Percentiles rank a stretch among this genome's conserved stretches.
Evolutionary conservation across 2,888 invertebrate species (phyloP).

Genomic region (Unio delphinus): DNA sequence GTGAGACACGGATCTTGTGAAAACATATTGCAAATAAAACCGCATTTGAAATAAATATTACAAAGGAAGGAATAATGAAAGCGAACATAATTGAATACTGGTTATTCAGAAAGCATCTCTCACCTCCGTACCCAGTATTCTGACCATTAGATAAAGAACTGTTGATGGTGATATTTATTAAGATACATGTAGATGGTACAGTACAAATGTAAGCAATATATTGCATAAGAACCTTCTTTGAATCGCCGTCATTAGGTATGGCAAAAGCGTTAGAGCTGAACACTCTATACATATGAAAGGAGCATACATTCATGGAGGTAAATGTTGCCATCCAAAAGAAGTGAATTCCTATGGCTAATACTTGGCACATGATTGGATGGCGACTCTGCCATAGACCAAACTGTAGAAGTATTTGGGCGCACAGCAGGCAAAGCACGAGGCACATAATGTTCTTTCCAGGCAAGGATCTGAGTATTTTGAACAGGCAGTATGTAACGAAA

Average conservation of each 20-base stretch:
- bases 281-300: constrained; percentile 39
- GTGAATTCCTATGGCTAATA: constrained; percentile 34
- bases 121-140: constrained; percentile 33
- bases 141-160: constrained; percentile 10
- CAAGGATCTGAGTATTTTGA: constrained; percentile 27
- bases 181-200: constrained; percentile 14
- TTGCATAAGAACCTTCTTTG: not conserved
- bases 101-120: constrained; percentile 24
- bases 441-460: constrained; percentile 46
- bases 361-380: constrained; percentile 9
- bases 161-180: constrained; percentile 10
- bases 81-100: constrained; percentile 16
- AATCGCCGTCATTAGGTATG: not conserved
- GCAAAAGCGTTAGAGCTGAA: constrained; percentile 12
- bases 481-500: constrained; percentile 37
- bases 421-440: constrained; percentile 29
- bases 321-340: constrained; percentile 44
- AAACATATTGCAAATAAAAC: constrained; percentile 37
- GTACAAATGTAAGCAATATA: constrained; percentile 21
- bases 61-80: constrained; percentile 38
- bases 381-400: constrained; percentile 19
- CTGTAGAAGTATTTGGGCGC: constrained; percentile 34
- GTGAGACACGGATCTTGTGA: constrained; percentile 25
- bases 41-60: constrained; percentile 36
- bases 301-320: constrained; percentile 38